These are phyloP conservation scores for Stegana nigrithorax DNA, from an alignment of 2,888 invertebrate genomes.

Conservation along the genomic window DNA sequence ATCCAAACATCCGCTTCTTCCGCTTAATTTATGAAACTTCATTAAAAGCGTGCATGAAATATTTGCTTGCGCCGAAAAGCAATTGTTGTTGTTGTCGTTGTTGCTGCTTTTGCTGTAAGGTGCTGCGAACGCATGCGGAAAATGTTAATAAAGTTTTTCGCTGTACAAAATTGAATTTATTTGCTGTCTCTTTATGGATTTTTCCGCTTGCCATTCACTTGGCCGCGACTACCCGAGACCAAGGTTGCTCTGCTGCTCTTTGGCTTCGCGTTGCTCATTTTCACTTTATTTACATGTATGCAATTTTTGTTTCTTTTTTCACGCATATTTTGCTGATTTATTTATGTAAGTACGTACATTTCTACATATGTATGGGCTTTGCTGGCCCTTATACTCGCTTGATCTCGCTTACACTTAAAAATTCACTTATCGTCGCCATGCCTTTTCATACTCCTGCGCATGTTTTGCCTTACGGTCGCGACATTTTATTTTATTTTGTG, in stretches of 20 bases:
- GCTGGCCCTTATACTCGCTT: neutral
- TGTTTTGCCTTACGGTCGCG: too few species aligned
- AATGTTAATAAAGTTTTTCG: conserved; percentile 55
- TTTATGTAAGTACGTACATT: too few species aligned
- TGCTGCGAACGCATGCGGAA: conserved; percentile 50
- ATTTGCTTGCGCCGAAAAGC: conserved; percentile 30
- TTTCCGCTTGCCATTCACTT: neutral
- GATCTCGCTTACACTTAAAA: neutral
- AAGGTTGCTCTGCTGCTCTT: neutral
- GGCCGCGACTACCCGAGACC: too few species aligned
- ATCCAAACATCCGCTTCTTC: too few species aligned
- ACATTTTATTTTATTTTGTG: neutral
- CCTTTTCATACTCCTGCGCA: too few species aligned
- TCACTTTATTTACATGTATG: conserved; percentile 6
- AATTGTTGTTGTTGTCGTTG: neutral
- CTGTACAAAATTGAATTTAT: neutral
- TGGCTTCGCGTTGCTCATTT: neutral
- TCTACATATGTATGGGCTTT: neutral
- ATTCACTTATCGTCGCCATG: too few species aligned
- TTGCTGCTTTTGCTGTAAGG: neutral
- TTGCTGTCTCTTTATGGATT: neutral
- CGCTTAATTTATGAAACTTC: conserved; percentile 57
- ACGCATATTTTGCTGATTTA: neutral
- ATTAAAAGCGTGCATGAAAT: conserved; percentile 47
- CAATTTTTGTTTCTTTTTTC: too few species aligned